Percentiles rank a stretch among this genome's conserved stretches.
Evolutionary conservation across 2,797 vertebrate species (phyloP).

Genomic region (Gymnodraco acuticeps): DNA sequence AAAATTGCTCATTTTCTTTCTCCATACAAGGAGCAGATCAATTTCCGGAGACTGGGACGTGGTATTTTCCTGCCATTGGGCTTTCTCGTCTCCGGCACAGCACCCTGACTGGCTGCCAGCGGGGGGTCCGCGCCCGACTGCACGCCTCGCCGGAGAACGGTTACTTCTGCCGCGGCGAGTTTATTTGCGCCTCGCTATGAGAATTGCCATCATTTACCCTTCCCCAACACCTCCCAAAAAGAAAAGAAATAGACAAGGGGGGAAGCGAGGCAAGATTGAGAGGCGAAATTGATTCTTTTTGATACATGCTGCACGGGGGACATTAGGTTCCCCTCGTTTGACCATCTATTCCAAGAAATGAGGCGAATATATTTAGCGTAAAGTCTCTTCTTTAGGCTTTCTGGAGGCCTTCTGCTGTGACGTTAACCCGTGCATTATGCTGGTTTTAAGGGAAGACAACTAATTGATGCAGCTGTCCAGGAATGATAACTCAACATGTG

Average conservation of each 20-base stretch:
- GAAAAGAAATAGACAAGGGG: constrained; percentile 83
- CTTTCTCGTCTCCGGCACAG: constrained; percentile 85
- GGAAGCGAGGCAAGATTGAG: constrained; percentile 77
- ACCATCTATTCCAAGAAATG: constrained; percentile 80
- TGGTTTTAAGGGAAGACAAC: constrained; percentile 45
- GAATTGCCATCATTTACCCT: constrained; percentile 91
- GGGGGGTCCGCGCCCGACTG: constrained; percentile 82
- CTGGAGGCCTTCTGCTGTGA: constrained; percentile 44
- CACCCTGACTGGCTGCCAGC: constrained; percentile 86
- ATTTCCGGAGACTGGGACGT: constrained; percentile 88
- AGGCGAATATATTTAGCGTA: constrained; percentile 78
- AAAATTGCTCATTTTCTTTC: constrained; percentile 88
- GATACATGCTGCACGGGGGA: constrained; percentile 78
- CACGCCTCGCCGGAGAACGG: constrained; percentile 86
- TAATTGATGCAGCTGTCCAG: constrained; percentile 45
- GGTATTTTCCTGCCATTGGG: constrained; percentile 88
- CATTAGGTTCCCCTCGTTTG: constrained; percentile 81
- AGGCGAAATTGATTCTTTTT: constrained; percentile 83
- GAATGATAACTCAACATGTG: constrained; percentile 45
- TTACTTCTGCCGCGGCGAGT: constrained; percentile 87
- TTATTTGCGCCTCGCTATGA: constrained; percentile 89
- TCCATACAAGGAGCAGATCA: constrained; percentile 87
- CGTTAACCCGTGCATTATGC: constrained; percentile 20
- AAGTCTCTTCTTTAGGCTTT: constrained; percentile 64
- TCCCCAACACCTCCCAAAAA: constrained; percentile 79